phyloP scores from a whole-genome alignment of 2,888 invertebrate genomes.

The Macaria liturata region DNA sequence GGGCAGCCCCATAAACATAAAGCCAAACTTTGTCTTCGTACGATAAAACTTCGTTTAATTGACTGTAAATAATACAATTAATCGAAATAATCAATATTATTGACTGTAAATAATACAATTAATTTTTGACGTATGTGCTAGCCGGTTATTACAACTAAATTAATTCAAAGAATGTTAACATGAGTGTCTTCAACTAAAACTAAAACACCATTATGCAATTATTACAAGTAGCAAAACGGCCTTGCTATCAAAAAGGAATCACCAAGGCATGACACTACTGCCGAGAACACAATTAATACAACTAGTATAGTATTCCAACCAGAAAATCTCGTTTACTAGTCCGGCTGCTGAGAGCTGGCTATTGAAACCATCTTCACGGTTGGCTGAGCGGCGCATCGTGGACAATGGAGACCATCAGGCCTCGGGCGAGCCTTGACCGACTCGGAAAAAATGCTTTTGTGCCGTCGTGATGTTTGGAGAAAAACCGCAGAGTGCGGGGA shows the following conservation, averaged over 20 bases:
- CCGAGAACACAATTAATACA: conserved; percentile 4
- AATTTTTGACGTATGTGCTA: too few species aligned
- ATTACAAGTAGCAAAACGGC: not conserved
- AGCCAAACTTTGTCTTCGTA: too few species aligned
- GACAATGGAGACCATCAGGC: conserved; percentile 53
- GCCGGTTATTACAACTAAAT: too few species aligned
- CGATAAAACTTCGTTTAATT: too few species aligned
- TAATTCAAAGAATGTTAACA: too few species aligned
- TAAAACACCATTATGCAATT: too few species aligned
- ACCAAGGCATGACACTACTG: conserved; percentile 11
- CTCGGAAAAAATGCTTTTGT: conserved; percentile 33
- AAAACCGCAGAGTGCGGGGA: conserved; percentile 4
- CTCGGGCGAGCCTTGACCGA: conserved; percentile 58
- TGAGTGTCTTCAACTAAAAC: too few species aligned
- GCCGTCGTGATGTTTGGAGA: conserved; percentile 4
- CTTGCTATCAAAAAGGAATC: conserved; percentile 4
- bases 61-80: too few species aligned
- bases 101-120: too few species aligned
- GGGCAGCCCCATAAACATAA: too few species aligned
- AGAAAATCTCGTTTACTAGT: conserved; percentile 21
- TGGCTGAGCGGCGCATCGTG: conserved; percentile 43
- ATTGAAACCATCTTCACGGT: conserved; percentile 52
- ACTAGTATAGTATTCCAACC: conserved; percentile 13
- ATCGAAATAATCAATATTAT: too few species aligned
- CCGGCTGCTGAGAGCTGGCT: conserved; percentile 32